Conservation (phyloP, 1,140 invertebrate genomes). For the Bombus fervidus region DNA sequence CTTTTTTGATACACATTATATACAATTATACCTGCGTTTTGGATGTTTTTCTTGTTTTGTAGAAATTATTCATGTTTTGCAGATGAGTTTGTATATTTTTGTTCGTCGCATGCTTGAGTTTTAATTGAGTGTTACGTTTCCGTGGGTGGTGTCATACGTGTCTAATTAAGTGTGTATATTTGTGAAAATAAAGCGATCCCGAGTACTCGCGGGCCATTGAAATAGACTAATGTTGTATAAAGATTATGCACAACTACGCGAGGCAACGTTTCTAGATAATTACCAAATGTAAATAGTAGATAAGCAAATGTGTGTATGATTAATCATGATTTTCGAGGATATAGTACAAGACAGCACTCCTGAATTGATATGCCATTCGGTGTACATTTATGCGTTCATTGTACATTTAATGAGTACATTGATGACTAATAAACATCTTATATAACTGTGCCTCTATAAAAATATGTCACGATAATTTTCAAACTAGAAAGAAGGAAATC, state of each 20-base stretch:
- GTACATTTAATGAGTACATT: constrained; percentile 68
- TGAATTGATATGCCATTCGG: constrained; percentile 65
- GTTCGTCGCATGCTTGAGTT: constrained; percentile 36
- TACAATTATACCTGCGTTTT: constrained; percentile 1
- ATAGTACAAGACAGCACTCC: constrained; percentile 63
- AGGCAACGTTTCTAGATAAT: constrained; percentile 5
- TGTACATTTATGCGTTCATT: constrained; percentile 57
- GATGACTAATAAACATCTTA: constrained; percentile 62
- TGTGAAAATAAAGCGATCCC: background rate
- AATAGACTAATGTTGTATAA: constrained; percentile 51
- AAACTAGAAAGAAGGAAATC: no score
- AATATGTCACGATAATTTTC: background rate
- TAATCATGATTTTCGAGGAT: constrained; percentile 46
- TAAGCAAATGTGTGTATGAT: constrained; percentile 30
- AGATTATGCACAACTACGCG: constrained; percentile 42
- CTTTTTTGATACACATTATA: background rate
- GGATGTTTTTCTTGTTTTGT: background rate
- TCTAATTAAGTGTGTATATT: background rate
- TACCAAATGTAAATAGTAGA: constrained; percentile 60
- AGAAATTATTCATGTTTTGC: constrained; percentile 13
- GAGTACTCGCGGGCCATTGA: background rate
- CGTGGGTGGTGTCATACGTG: background rate
- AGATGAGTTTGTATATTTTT: constrained; percentile 13
- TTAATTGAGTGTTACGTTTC: background rate
- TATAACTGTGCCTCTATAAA: constrained; percentile 44